Conservation (phyloP, 1,140 invertebrate genomes). For the Drosophila erecta region DNA sequence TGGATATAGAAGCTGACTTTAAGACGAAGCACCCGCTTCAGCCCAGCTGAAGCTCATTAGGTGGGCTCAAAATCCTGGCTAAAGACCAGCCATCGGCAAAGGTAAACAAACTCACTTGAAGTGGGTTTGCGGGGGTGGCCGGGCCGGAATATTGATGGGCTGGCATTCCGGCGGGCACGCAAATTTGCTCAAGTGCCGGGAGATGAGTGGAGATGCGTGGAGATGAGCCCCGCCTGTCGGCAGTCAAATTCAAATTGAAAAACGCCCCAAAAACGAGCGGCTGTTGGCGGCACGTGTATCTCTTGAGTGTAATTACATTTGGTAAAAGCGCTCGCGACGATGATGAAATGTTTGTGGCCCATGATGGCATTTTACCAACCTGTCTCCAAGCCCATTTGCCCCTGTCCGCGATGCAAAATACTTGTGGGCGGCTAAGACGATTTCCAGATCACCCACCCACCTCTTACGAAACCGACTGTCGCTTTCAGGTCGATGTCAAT, state of each 20-base stretch:
- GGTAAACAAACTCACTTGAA: constrained; percentile 65
- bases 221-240: constrained; percentile 27
- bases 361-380: constrained; percentile 54
- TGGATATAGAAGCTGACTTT: constrained; percentile 14
- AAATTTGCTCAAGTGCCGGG: constrained; percentile 45
- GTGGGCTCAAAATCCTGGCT: constrained; percentile 47
- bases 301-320: constrained; percentile 81
- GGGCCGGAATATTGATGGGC: constrained; percentile 45
- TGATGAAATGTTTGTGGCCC: constrained; percentile 61
- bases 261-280: constrained; percentile 35
- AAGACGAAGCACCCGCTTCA: constrained; percentile 27
- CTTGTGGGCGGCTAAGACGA: constrained; percentile 54
- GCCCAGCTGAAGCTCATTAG: constrained; percentile 64
- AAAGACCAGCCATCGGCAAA: constrained; percentile 56
- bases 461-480: neutral
- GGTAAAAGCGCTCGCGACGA: constrained; percentile 60
- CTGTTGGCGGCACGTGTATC: constrained; percentile 76
- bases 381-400: constrained; percentile 1
- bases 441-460: constrained; percentile 15
- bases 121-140: constrained; percentile 13
- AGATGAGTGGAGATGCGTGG: constrained; percentile 24
- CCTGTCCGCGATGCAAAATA: constrained; percentile 12
- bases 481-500: constrained; percentile 59
- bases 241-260: constrained; percentile 75
- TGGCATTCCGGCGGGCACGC: constrained; percentile 17